These are phyloP conservation scores for Volucella bombylans DNA, from an alignment of 2,888 invertebrate species.

Conservation along the genomic window DNA sequence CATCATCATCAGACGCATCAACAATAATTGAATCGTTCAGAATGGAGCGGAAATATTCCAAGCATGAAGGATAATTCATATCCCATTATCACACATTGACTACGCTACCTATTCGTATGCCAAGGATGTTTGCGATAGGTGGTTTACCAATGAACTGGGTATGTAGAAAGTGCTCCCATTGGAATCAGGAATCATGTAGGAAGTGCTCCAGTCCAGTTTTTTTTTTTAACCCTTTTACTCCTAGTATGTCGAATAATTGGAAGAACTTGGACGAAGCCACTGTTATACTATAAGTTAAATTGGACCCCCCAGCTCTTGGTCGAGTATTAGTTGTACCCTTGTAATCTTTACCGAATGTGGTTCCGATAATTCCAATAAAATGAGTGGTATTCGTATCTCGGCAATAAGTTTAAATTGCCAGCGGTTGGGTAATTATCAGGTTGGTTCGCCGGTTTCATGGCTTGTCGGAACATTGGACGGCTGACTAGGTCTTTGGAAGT, in stretches of 20 bases:
- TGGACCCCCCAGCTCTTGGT: neutral
- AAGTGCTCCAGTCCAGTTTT: neutral
- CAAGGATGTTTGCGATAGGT: conserved; percentile 1
- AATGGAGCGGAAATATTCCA: conserved; percentile 44
- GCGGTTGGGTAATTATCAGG: conserved; percentile 54
- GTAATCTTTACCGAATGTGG: conserved; percentile 58
- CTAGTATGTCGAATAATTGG: neutral
- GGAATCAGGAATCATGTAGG: conserved; percentile 13
- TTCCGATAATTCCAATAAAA: conserved; percentile 49
- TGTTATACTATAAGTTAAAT: neutral
- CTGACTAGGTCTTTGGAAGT: neutral
- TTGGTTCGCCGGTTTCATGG: neutral
- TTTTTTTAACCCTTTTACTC: neutral
- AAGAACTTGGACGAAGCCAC: conserved; percentile 4
- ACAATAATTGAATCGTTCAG: conserved; percentile 42
- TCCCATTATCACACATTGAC: conserved; percentile 44
- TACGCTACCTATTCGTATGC: neutral
- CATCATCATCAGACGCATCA: neutral
- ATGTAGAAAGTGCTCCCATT: too few relatives aligned
- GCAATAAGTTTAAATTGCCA: conserved; percentile 23
- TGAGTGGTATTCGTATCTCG: conserved; percentile 33
- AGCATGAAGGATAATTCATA: conserved; percentile 50
- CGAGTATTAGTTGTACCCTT: conserved; percentile 20
- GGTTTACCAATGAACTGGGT: too few relatives aligned
- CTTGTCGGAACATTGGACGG: too few relatives aligned